Evolutionary conservation across 2,888 invertebrate species (phyloP), one percentile per base, ranked within the genome.

Genomic region (Erebia ligea): DNA sequence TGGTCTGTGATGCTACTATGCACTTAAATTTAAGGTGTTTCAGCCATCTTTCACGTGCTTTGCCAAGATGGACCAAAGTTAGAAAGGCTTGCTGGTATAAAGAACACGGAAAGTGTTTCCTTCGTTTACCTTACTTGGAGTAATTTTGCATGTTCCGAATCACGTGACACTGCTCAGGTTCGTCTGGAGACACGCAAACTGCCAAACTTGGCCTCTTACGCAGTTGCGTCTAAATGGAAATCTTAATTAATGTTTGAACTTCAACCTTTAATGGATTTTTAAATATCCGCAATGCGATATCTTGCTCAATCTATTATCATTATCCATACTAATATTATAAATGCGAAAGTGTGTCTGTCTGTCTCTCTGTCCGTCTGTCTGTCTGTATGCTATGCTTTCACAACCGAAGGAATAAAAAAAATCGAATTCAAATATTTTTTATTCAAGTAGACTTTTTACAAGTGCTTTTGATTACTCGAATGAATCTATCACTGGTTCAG

Each of bases 201-300:
- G 75, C 77, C 71, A 79, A 85, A 84, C 82, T 85, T 83, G 73
- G 72, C 77, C 77, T 81, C 81, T 83, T 82, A 80, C 69, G 75
- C 75, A 78, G 69, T 80, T 74, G 72, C 72, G 67, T 57, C 81
- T 76, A 85, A 88, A 87, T 88, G 85, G 81, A 85, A 82, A 77
- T 74, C 80, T 80, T 87, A 87, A 87, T 87, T 86, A 89, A 88
- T 83, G 85, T 77, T 73, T 76, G 76, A 88, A 90, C 82, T 89
- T 89, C 76, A 76, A 73, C 69, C 67, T 65, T 67, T 50, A 68
- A 70, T 73, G 61, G 45, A 64, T 72, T 70, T 70, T 67, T 57
- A 72, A 62, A 62, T 48, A 65, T 68, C 68, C 48, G 66, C 66
- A 67, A 13, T 67, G 62, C 58, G 52, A 50, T 57, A 40, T 25